Conservation (phyloP, 2,888 invertebrate genomes). For the Hypercompe scribonia region DNA sequence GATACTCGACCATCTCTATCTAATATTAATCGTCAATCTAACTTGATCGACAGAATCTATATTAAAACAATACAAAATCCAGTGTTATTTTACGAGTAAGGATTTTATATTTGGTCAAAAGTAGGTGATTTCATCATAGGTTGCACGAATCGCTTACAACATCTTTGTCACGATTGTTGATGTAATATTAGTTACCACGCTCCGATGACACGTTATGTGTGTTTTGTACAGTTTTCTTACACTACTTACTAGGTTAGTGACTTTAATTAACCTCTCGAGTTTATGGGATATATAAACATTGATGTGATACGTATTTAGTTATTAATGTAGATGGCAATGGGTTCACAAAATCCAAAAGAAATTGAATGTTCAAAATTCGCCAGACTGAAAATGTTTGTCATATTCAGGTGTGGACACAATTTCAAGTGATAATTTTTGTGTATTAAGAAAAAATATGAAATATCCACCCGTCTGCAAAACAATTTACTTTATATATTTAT, state of each 20-base stretch:
- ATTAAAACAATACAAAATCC: too few species aligned
- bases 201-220: constrained; percentile 62
- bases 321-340: neutral
- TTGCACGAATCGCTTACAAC: constrained; percentile 69
- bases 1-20: too few species aligned
- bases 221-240: constrained; percentile 45
- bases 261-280: constrained; percentile 25
- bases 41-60: too few species aligned
- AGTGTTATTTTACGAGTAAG: neutral
- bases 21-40: neutral
- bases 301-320: neutral
- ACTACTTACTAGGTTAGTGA: constrained; percentile 21
- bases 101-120: constrained; percentile 8
- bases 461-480: too few species aligned
- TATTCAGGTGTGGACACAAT: neutral
- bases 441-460: neutral
- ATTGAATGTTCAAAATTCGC: neutral
- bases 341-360: neutral
- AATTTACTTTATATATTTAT: too few species aligned
- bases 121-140: constrained; percentile 73
- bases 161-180: constrained; percentile 71
- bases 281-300: constrained; percentile 12
- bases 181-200: constrained; percentile 71
- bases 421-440: neutral
- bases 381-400: neutral